Evolutionary conservation across 2,888 invertebrate genomes (phyloP), one percentile per base, ranked within the genome.

Genomic region (Coelinius sp.): DNA sequence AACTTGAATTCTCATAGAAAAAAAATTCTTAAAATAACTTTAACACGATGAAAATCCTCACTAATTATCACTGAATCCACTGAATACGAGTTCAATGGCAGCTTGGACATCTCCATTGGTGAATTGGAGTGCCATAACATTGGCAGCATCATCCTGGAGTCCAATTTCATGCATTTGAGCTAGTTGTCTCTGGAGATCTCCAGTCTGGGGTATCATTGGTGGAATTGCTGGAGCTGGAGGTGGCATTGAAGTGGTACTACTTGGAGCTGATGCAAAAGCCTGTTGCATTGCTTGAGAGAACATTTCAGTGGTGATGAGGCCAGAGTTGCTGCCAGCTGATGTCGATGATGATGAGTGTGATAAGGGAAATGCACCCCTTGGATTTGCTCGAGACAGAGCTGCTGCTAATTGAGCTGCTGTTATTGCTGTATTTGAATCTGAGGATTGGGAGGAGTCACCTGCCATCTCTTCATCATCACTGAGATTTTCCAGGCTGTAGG

Each of bases 161-260:
- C 98, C 98, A 92, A 98, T 94, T 85, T 97, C 97, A 77, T 93
- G 92, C 95, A 98, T 95, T 82, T 94, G 94, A 67, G 91, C 90
- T 75, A 95, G 88, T 80, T 94, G 93, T 1, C 90, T 77, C 73
- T 78, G 84, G n/a, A 85, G 74, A 72, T 86, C 80, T 1, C 80
- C 70, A 1, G 78, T 68, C 66, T 80, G 81, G 0, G 84, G 78
- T 38, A 79, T 59, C 5, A 79, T 73, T 0, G 82, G 76, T 35
- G 80, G 81, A 53, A 83, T 73, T 35, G 70, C 73, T n/a, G 56
- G 78, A 73, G 31, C 35, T 25, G 59, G 20, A 63, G 49, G 38
- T 10, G 46, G 7, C 31, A 77, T 76, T 65, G 79, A 78, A 20
- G 75, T 74, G 12, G 78, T 71, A n/a, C 85, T 77, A 8, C 84